These are phyloP conservation scores for Melanchra persicariae DNA, from an alignment of 2,888 invertebrate species.

Conservation along the genomic window DNA sequence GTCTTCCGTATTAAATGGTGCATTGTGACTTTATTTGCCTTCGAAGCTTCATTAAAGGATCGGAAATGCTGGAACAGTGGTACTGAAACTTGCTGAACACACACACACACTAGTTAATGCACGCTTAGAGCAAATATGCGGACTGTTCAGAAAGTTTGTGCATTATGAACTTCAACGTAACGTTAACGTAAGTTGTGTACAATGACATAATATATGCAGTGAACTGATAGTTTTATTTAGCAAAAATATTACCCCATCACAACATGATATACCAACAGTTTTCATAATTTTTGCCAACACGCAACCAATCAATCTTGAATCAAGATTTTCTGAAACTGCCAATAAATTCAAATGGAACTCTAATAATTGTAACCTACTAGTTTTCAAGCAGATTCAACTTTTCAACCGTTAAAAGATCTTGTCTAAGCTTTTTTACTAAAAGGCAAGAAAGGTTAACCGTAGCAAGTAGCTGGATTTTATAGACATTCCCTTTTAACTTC, in stretches of 20 bases:
- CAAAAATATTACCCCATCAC: not conserved
- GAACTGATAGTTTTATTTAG: too few species aligned
- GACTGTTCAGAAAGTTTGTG: not conserved
- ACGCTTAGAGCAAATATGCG: slow-evolving; percentile 1
- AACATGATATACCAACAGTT: too few species aligned
- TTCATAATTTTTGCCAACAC: too few species aligned
- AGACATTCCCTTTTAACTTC: not conserved
- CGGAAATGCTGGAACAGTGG: not conserved
- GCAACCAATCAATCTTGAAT: too few species aligned
- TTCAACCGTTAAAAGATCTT: not conserved
- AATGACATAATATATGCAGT: too few species aligned
- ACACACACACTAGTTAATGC: not conserved
- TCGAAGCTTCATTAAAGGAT: not conserved
- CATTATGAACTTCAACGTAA: not conserved
- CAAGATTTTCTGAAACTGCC: too few species aligned
- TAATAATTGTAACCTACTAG: too few species aligned
- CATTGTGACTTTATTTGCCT: not conserved
- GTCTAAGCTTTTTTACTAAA: not conserved
- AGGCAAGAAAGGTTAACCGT: not conserved
- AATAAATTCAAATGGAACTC: too few species aligned
- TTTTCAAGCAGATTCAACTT: not conserved
- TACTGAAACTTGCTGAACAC: not conserved
- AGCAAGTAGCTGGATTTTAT: not conserved
- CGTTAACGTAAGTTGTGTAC: too few species aligned
- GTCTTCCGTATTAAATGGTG: not conserved